phyloP scores from a whole-genome alignment of 2,797 vertebrate genomes.

The Tolypeutes matacus region DNA sequence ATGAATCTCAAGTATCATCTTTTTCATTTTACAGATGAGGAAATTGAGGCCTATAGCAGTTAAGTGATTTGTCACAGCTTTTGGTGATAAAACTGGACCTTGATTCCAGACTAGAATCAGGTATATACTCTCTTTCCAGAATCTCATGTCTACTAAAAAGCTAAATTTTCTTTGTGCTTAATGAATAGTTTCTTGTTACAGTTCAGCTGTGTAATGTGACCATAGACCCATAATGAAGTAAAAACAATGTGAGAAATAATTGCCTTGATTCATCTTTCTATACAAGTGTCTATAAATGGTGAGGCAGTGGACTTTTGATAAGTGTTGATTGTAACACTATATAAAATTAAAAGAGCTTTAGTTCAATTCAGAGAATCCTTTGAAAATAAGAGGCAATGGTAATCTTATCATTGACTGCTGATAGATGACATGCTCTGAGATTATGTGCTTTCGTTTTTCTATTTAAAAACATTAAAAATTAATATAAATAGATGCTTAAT shows the following conservation, averaged over 20 bases:
- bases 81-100: neutral
- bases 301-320: neutral
- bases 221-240: neutral
- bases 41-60: neutral
- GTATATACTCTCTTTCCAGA: neutral
- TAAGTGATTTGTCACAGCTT: neutral
- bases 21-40: neutral
- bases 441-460: neutral
- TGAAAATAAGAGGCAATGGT: neutral
- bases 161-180: neutral
- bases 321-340: neutral
- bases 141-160: neutral
- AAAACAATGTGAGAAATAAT: neutral
- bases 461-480: slow-evolving; percentile 43
- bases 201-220: neutral
- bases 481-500: neutral
- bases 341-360: slow-evolving; percentile 29
- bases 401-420: neutral
- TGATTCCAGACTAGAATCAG: neutral
- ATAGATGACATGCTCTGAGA: neutral
- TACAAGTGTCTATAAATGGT: neutral
- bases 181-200: neutral
- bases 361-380: slow-evolving; percentile 33
- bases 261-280: neutral
- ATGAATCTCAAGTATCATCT: neutral